Conservation (phyloP, 2,113 vertebrate species). For the Pluvialis apricaria region DNA sequence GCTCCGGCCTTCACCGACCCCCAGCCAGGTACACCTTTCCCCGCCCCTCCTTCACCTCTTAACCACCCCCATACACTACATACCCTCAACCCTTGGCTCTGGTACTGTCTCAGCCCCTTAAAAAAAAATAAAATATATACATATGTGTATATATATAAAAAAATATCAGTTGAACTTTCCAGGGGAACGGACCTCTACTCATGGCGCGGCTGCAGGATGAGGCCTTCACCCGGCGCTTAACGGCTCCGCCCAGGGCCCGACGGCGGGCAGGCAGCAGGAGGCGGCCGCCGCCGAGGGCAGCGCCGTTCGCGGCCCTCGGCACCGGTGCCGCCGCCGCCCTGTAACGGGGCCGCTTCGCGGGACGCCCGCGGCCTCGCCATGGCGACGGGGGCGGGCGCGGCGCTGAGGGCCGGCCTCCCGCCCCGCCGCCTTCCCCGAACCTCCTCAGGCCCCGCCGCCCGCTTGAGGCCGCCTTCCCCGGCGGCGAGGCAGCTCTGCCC, state of each 20-base stretch:
- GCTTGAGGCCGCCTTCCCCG: neutral
- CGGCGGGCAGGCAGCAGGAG: neutral
- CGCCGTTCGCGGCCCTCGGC: neutral
- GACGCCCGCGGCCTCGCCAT: constrained; percentile 44
- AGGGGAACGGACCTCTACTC: neutral
- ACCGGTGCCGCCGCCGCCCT: neutral
- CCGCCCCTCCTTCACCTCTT: neutral
- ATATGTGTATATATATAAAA: too few species aligned
- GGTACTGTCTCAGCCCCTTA: neutral
- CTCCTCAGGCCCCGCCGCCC: neutral
- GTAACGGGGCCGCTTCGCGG: too few species aligned
- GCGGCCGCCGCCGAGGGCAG: neutral
- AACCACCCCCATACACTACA: neutral
- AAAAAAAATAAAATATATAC: neutral
- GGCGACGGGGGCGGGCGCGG: constrained; percentile 18
- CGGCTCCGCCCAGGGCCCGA: neutral
- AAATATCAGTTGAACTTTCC: neutral
- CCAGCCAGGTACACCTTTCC: neutral
- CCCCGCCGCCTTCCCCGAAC: neutral
- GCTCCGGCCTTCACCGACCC: neutral
- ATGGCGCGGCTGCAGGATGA: neutral
- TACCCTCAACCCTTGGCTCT: neutral
- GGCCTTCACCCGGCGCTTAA: neutral
- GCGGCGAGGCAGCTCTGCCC: fast-evolving
- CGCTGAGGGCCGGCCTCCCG: neutral